Evolutionary conservation across 2,113 vertebrate genomes (phyloP), one percentile per base, ranked within the genome.

Genomic region (Dolichotis patagonum): DNA sequence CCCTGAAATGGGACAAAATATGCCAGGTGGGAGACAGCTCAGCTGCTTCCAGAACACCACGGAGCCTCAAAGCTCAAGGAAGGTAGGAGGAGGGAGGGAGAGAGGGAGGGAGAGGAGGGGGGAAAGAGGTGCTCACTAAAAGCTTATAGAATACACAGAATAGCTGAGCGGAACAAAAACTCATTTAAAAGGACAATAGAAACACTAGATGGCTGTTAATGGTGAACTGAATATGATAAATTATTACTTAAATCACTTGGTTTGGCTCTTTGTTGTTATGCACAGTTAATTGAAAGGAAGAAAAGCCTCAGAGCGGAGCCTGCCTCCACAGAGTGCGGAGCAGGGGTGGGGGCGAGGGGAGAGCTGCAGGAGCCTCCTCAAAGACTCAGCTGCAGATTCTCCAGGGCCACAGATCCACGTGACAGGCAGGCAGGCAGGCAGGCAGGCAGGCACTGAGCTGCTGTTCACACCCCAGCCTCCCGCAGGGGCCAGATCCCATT

Each of bases 191-290:
- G 97, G 97, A 85, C 94, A 85, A 97, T 96, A 94, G 96, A 97
- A 97, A 96, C 92, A 62, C 65, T 60, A 92, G 97, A 92, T 78
- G 96, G 88, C 97, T 95, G 95, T 97, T 97, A 97, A 97, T 97
- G 98, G 97, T 80, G 82, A 96, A 85, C 90, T 95, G 97, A 96
- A 95, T 54, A 96, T 90, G 96, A 97, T 96, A 96, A 97, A 97
- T 98, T 95, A 97, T 96, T 97, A 93, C 97, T 98, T 96, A 97
- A 97, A 96, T 95, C 95, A 92, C 96, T 98, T 90, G 92, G 88
- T 96, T 97, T 97, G 88, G 35, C 92, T 98, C 95, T 90, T 94
- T 95, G 88, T 95, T 96, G 88, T 96, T 92, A 94, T 82, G 82
- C 85, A 96, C 94, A 93, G 97, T 97, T 97, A 96, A 98, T 93